phyloP scores from a whole-genome alignment of 2,888 invertebrate species.

The Leuctra nigra region DNA sequence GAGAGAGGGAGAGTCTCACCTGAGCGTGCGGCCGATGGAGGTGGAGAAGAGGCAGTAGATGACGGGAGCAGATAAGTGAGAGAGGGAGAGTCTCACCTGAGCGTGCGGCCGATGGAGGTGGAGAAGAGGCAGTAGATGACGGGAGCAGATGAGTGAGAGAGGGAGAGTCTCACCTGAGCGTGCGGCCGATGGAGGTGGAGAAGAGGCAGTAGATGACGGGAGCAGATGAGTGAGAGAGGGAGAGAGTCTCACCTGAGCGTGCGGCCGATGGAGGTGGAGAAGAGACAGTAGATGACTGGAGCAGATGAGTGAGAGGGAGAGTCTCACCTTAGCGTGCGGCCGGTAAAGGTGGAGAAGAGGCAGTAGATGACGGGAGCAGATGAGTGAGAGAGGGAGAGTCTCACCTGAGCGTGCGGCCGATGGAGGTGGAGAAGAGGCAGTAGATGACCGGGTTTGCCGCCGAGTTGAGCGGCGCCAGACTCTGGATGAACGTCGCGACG shows the following conservation, averaged over 20 bases:
- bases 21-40: conserved; percentile 74
- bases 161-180: conserved; percentile 61
- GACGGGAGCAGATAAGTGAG: no score
- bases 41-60: conserved; percentile 93
- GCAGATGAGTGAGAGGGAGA: no score
- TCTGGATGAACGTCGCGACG: conserved; percentile 85
- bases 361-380: conserved; percentile 94
- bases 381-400: no score
- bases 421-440: conserved; percentile 85
- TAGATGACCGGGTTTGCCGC: conserved; percentile 93
- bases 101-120: conserved; percentile 74
- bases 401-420: conserved; percentile 79
- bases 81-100: conserved; percentile 61
- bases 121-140: conserved; percentile 92
- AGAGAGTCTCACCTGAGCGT: conserved; percentile 62
- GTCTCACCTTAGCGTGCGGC: conserved; percentile 80
- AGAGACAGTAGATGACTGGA: conserved; percentile 91
- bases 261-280: conserved; percentile 81
- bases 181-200: conserved; percentile 80
- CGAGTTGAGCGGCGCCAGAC: conserved; percentile 84
- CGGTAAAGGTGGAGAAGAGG: conserved; percentile 84
- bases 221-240: no score
- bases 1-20: no score
- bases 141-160: no score
- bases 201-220: conserved; percentile 92